Conservation (phyloP, 2,888 invertebrate genomes). For the Dichetophora obliterata region DNA sequence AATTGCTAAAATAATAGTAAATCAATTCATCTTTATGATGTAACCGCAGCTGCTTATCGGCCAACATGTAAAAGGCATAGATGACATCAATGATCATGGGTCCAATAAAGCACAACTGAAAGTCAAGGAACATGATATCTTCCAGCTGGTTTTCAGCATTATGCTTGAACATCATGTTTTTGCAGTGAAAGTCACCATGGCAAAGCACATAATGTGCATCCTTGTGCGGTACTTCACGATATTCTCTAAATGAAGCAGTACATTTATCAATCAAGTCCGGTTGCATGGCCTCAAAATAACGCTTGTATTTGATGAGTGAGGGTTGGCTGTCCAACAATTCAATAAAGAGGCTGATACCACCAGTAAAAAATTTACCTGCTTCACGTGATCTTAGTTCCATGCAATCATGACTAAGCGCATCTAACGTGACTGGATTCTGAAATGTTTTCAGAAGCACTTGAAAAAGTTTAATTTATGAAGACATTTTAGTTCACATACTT, state of each 20-base stretch:
- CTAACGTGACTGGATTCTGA: conserved; percentile 50
- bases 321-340: not conserved
- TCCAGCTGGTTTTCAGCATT: conserved; percentile 22
- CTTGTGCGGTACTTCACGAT: not conserved
- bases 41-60: conserved; percentile 47
- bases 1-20: conserved; percentile 52
- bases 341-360: conserved; percentile 40
- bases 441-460: not conserved
- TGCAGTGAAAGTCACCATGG: conserved; percentile 57
- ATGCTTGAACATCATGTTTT: conserved; percentile 55
- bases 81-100: conserved; percentile 52
- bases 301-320: not conserved
- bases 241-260: not conserved
- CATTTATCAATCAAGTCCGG: not conserved
- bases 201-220: conserved; percentile 41
- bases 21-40: conserved; percentile 50
- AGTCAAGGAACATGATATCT: conserved; percentile 55
- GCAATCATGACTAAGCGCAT: conserved; percentile 42
- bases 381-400: conserved; percentile 11
- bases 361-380: conserved; percentile 45
- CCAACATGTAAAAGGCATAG: conserved; percentile 52
- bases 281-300: not conserved
- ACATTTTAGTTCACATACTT: not conserved
- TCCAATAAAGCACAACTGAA: conserved; percentile 53
- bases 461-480: not conserved